Conservation (phyloP, 2,797 vertebrate genomes). For the Sebastes nivosus region DNA sequence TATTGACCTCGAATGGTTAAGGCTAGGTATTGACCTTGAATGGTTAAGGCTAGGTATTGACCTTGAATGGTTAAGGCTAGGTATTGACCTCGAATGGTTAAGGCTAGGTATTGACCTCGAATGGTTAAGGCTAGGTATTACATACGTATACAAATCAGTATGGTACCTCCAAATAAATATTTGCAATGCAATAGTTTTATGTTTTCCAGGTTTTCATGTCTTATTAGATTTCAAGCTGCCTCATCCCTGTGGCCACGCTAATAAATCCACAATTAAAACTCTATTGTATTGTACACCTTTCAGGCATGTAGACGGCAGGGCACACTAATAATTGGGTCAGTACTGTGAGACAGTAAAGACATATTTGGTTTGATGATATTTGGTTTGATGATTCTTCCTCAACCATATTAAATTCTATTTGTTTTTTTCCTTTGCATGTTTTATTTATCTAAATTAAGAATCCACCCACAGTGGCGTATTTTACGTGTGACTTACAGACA, state of each 20-base stretch:
- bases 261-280: neutral
- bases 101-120: accelerated
- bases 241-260: neutral
- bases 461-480: neutral
- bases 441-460: neutral
- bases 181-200: neutral
- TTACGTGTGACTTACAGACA: neutral
- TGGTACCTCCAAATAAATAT: neutral
- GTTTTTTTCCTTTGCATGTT: neutral
- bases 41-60: no score
- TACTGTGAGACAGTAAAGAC: neutral
- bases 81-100: no score
- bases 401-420: neutral
- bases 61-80: no score
- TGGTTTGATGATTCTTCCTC: neutral
- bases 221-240: neutral
- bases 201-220: neutral
- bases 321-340: neutral
- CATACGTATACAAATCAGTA: no score
- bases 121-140: no score
- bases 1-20: no score
- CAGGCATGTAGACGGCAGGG: neutral
- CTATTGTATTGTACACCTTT: neutral
- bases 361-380: neutral
- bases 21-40: accelerated